Evolutionary conservation across 2,888 invertebrate genomes (phyloP).

Genomic region (Tachystola acroxantha): DNA sequence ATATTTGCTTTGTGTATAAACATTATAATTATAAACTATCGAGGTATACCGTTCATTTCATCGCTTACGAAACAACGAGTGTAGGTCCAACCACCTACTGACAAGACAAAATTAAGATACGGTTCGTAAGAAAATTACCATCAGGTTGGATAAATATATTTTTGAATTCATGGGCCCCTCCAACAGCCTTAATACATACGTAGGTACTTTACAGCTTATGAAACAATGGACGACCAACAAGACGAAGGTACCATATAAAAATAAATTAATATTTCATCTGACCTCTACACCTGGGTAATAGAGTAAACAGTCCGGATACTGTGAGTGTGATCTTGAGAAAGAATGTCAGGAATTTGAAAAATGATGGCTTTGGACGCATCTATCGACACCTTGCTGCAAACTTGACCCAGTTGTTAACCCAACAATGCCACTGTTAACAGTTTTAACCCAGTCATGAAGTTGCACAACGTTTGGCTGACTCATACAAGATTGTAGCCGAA

Average conservation of each 20-base stretch:
- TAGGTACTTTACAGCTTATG: too few species aligned
- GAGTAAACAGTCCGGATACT: too few species aligned
- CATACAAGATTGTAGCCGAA: slow-evolving; percentile 26
- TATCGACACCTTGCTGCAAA: slow-evolving; percentile 28
- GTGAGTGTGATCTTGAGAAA: not conserved
- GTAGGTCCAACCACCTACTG: too few species aligned
- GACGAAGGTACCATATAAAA: too few species aligned
- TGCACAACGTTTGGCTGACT: slow-evolving; percentile 50
- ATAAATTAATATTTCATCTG: too few species aligned
- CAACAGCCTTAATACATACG: too few species aligned
- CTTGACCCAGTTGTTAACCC: slow-evolving; percentile 55
- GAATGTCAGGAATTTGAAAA: slow-evolving; percentile 10
- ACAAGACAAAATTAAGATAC: too few species aligned
- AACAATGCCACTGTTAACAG: slow-evolving; percentile 38
- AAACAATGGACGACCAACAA: too few species aligned
- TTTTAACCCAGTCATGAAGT: slow-evolving; percentile 52
- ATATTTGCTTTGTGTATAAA: slow-evolving; percentile 17
- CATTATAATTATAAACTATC: slow-evolving; percentile 10
- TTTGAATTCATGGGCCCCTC: too few species aligned
- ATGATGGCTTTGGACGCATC: slow-evolving; percentile 9
- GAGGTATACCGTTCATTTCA: slow-evolving; percentile 10
- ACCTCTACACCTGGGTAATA: not conserved
- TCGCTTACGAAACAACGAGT: slow-evolving; percentile 14
- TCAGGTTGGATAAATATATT: too few species aligned
- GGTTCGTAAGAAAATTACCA: too few species aligned